Base-by-base conservation (phyloP, 2,888 invertebrate genomes). In the Heliconius cydno region DNA sequence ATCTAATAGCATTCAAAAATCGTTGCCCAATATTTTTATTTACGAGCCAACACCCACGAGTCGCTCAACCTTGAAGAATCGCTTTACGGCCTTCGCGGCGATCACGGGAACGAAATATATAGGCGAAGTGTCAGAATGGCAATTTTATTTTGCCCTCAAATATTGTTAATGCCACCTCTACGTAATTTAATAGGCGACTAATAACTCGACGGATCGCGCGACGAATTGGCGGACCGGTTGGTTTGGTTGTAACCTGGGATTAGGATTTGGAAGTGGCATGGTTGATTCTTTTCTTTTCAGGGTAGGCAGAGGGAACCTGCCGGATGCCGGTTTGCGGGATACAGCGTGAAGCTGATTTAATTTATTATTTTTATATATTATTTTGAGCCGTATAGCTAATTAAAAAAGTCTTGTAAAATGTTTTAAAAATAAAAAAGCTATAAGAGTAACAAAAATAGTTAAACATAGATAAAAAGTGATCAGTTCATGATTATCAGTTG, bases 101-200 rank as follows among this genome's bases (percentile, higher is more conserved):
- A 82, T 80, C 82, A 76, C 77, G 82, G 76, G 80, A 80, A 79
- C 77, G 75, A 72, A 72, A 73, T 73, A 80, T 70, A 73, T 78
- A 82, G 86, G 88, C 88, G 88, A 82, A 86, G 88, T 88, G 88
- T 88, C 88, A 87, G 87, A 83, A 80, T 76, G 84, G 87, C 87
- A 85, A 88, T 90, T 91, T 91, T 90, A 90, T 91, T 90, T 89
- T 86, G 85, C 84, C 84, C 85, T 85, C 85, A 86, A 86, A 87
- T 86, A 86, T 89, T 89, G 91, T 90, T 90, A 90, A 86, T 90
- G 88, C 86, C 86, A 84, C 84, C 88, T 88, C 89, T 88, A 84
- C 87, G 88, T 89, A 90, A 92, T 92, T 91, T 91, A 90, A 90
- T 90, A 88, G 88, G 80, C 88, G 88, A 89, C 88, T 91, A 91